Evolutionary conservation across 2,797 vertebrate genomes (phyloP).

Genomic region (Sebastes kiyomatsui): DNA sequence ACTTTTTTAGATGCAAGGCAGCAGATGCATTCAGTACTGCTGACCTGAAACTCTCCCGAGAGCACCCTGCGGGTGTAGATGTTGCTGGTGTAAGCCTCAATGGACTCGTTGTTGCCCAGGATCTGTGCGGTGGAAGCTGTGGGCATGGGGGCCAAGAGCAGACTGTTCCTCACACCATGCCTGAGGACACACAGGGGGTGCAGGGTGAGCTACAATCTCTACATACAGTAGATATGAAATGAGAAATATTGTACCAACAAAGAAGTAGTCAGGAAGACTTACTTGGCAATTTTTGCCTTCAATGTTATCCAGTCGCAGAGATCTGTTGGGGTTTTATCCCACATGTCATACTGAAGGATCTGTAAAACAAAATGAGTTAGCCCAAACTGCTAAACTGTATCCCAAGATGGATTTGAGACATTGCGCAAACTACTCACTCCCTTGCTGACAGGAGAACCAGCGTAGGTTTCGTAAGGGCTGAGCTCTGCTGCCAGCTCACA

Average conservation of each 20-base stretch:
- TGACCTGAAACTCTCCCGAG: conserved; percentile 94
- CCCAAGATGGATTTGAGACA: background rate
- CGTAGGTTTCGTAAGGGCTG: conserved; percentile 89
- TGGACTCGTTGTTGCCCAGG: conserved; percentile 96
- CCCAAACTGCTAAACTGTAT: background rate
- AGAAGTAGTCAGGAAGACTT: conserved; percentile 14
- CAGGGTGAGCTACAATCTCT: background rate
- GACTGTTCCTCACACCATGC: conserved; percentile 94
- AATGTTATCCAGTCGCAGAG: conserved; percentile 92
- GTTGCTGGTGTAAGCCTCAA: conserved; percentile 97
- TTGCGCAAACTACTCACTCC: conserved; percentile 75
- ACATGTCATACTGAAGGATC: conserved; percentile 96
- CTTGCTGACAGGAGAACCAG: conserved; percentile 92
- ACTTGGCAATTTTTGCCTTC: conserved; percentile 92
- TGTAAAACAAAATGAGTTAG: conserved; percentile 31
- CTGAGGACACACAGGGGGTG: conserved; percentile 34
- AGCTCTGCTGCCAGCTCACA: conserved; percentile 90
- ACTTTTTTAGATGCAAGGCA: background rate
- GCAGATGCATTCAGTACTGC: conserved; percentile 2
- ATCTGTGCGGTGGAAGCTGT: conserved; percentile 98
- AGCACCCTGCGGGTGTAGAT: conserved; percentile 97
- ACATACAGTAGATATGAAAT: background rate
- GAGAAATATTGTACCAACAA: background rate
- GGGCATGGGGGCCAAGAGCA: conserved; percentile 96
- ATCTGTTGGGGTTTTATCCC: conserved; percentile 89